Percentiles rank a stretch among this genome's conserved stretches.
phyloP scores from a whole-genome alignment of 2,113 vertebrate species.

The Parus major region DNA sequence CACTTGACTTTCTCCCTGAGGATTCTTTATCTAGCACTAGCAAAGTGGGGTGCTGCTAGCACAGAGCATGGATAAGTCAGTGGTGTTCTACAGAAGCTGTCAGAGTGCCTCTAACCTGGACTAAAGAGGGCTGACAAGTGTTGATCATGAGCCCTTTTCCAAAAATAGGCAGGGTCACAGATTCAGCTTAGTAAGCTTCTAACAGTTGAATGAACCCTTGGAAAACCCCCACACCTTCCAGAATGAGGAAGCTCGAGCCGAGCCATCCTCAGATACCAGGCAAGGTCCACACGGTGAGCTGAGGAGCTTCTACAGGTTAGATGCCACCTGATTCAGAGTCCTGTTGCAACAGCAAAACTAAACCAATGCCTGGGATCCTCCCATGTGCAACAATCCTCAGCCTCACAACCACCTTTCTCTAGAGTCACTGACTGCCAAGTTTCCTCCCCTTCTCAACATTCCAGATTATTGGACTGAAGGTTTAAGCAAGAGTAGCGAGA shows the following conservation, averaged over 20 bases:
- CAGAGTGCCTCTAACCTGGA: not conserved
- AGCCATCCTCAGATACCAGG: not conserved
- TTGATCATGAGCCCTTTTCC: not conserved
- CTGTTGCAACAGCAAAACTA: not conserved
- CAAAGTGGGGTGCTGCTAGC: not conserved
- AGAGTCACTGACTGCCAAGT: not conserved
- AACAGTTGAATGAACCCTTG: not conserved
- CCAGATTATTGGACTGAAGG: not conserved
- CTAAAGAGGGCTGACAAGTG: not conserved
- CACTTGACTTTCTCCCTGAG: not conserved
- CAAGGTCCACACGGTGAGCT: fast-evolving
- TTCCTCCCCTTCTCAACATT: not conserved
- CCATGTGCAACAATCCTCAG: not conserved
- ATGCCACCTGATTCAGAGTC: not conserved
- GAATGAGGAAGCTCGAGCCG: not conserved
- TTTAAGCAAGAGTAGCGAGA: not conserved
- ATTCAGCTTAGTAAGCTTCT: not conserved
- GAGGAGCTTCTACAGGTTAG: not conserved
- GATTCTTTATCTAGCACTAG: fast-evolving
- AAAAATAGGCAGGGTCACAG: not conserved
- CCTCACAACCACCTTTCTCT: not conserved
- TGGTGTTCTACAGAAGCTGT: not conserved
- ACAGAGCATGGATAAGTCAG: not conserved
- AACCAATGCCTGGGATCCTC: not conserved
- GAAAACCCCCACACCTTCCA: not conserved